These are phyloP conservation scores for Polyergus mexicanus DNA, from an alignment of 1,140 invertebrate genomes.

Conservation along the genomic window DNA sequence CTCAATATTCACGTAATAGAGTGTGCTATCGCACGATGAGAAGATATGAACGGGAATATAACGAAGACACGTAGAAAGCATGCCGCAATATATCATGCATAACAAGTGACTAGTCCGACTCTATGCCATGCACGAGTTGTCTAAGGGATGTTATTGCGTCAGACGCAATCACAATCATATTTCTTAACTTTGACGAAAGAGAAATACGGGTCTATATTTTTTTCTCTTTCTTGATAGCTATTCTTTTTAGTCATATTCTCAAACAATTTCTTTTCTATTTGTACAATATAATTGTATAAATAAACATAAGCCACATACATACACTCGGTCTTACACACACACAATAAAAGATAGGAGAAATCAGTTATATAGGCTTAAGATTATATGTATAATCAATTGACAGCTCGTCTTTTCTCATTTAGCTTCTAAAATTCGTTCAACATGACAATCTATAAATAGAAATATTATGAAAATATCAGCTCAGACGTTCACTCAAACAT, in stretches of 20 bases:
- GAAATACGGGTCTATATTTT: constrained; percentile 40
- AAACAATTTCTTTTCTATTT: background rate
- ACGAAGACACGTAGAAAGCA: constrained; percentile 79
- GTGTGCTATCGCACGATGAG: constrained; percentile 67
- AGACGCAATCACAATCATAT: constrained; percentile 75
- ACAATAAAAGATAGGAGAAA: too few species aligned
- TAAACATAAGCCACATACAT: background rate
- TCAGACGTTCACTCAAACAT: constrained; percentile 44
- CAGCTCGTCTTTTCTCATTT: background rate
- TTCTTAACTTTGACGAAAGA: constrained; percentile 64
- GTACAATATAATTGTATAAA: background rate
- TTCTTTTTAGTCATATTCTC: background rate
- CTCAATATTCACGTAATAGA: constrained; percentile 73
- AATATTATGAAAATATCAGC: constrained; percentile 40
- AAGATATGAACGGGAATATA: constrained; percentile 74
- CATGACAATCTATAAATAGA: background rate
- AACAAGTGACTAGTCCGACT: constrained; percentile 75
- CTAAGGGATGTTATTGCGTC: constrained; percentile 73
- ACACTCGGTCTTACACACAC: background rate
- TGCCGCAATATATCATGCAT: constrained; percentile 76
- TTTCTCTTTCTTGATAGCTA: constrained; percentile 44
- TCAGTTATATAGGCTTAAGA: background rate
- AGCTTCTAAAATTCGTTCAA: constrained; percentile 28
- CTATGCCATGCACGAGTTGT: constrained; percentile 69
- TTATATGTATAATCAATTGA: background rate